Evolutionary conservation across 2,888 invertebrate genomes (phyloP).

Genomic region (Drosophila picticornis): DNA sequence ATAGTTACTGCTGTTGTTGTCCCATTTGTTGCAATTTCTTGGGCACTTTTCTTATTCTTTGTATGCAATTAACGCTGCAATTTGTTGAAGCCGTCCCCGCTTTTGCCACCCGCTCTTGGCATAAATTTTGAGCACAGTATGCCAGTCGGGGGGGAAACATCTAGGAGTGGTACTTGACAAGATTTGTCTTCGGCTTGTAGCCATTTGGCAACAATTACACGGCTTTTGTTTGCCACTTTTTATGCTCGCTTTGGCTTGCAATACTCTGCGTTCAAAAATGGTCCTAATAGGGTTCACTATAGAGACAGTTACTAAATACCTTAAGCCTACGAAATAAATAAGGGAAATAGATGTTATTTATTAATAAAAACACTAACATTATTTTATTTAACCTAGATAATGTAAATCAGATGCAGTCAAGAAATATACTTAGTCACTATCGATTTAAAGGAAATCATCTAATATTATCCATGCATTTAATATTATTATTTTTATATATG

Average conservation of each 20-base stretch:
- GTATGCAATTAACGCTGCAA: slow-evolving; percentile 79
- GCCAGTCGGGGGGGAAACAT: neutral
- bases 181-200: slow-evolving; percentile 57
- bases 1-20: slow-evolving; percentile 33
- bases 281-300: neutral
- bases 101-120: neutral
- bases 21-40: slow-evolving; percentile 75
- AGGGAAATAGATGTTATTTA: neutral
- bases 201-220: slow-evolving; percentile 70
- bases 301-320: neutral
- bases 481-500: neutral
- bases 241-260: slow-evolving; percentile 33
- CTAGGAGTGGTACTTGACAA: slow-evolving; percentile 40
- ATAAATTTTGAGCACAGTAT: slow-evolving; percentile 28
- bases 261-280: slow-evolving; percentile 13
- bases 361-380: neutral
- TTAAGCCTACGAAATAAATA: neutral
- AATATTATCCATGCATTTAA: neutral
- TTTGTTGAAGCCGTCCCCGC: slow-evolving; percentile 49
- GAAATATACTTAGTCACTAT: too few species aligned
- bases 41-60: slow-evolving; percentile 76
- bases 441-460: neutral
- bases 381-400: neutral
- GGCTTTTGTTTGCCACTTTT: slow-evolving; percentile 60
- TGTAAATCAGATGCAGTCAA: neutral